These are phyloP conservation scores for Zhengitettix transpicula DNA, from an alignment of 2,888 invertebrate genomes.

Conservation along the genomic window DNA sequence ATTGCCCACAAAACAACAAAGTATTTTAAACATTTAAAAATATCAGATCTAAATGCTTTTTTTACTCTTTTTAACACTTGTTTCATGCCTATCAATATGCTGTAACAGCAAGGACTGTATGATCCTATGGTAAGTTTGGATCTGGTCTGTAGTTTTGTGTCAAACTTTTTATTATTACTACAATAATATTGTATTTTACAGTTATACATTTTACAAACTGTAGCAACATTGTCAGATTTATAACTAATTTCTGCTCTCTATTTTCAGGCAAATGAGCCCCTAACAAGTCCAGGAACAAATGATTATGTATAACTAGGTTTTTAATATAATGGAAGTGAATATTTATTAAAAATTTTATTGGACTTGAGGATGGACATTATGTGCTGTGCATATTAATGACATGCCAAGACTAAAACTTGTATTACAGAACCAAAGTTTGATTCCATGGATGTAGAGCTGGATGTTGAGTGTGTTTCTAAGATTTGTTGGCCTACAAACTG, in stretches of 20 bases:
- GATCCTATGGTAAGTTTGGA: slow-evolving; percentile 5
- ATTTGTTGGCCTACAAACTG: not conserved
- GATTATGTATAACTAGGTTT: slow-evolving; percentile 47
- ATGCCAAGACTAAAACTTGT: too few species aligned
- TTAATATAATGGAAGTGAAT: not conserved
- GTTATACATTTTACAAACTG: too few species aligned
- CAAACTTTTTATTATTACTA: too few species aligned
- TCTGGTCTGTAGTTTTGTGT: not conserved
- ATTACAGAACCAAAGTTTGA: too few species aligned
- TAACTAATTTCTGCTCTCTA: not conserved
- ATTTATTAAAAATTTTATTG: not conserved
- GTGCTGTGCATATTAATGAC: too few species aligned
- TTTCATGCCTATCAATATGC: slow-evolving; percentile 11
- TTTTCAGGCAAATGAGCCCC: slow-evolving; percentile 61
- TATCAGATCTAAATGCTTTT: slow-evolving; percentile 6
- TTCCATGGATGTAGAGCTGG: too few species aligned
- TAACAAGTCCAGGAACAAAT: slow-evolving; percentile 62
- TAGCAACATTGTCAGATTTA: not conserved
- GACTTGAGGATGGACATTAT: too few species aligned
- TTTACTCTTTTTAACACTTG: slow-evolving; percentile 7
- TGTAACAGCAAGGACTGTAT: slow-evolving; percentile 8
- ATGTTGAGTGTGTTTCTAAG: too few species aligned
- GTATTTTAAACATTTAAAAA: not conserved
- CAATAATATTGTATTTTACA: too few species aligned
- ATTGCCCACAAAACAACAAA: not conserved